Percentiles rank a stretch among this genome's conserved stretches.
These are phyloP conservation scores for Zosterops hypoxanthus DNA, from an alignment of 2,113 vertebrate genomes.

Conservation along the genomic window DNA sequence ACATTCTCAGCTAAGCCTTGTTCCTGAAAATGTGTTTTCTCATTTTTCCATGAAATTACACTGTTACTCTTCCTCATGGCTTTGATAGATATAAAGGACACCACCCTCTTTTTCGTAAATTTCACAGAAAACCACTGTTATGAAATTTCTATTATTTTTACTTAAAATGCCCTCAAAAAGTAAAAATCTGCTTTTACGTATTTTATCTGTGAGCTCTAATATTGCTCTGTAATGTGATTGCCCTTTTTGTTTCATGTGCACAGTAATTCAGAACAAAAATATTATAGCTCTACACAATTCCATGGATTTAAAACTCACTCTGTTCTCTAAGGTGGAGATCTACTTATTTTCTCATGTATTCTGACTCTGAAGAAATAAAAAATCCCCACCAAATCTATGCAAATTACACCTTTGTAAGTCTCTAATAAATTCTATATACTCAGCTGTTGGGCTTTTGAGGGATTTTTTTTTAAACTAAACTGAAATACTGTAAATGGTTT, in stretches of 20 bases:
- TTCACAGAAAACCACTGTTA: neutral
- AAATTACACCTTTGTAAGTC: neutral
- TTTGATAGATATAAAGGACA: neutral
- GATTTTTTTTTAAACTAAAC: neutral
- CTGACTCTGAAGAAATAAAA: neutral
- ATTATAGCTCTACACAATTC: neutral
- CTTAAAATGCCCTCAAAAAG: neutral
- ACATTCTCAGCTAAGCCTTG: neutral
- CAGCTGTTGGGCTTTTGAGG: accelerated
- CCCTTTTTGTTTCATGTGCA: neutral
- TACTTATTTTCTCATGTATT: neutral
- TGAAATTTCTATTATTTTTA: neutral
- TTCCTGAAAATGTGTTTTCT: neutral
- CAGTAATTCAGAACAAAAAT: neutral
- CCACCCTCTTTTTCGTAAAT: neutral
- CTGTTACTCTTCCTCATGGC: neutral
- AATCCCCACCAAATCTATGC: accelerated
- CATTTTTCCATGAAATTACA: neutral
- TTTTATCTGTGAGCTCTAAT: neutral
- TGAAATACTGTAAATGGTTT: neutral
- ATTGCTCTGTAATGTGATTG: neutral
- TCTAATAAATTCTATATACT: neutral
- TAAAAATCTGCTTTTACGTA: neutral
- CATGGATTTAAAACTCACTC: neutral
- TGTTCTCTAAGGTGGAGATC: neutral